Conservation (phyloP, 2,888 invertebrate genomes). For the Hylaea fasciaria region DNA sequence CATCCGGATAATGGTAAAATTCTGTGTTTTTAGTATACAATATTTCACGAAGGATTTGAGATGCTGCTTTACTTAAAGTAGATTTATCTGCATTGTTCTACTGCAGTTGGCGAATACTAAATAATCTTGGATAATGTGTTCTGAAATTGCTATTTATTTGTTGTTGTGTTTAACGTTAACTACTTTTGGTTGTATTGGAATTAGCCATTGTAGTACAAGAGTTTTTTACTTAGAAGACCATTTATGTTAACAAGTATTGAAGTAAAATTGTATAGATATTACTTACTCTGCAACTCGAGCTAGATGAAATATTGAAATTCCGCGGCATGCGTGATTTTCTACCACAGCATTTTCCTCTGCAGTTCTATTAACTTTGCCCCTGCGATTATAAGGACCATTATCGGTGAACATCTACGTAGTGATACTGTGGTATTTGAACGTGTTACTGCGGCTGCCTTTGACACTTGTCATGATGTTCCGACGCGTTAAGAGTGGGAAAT, state of each 20-base stretch:
- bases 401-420: slow-evolving; percentile 17
- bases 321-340: slow-evolving; percentile 51
- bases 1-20: slow-evolving; percentile 15
- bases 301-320: slow-evolving; percentile 69
- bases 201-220: too few relatives aligned
- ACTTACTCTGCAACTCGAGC: slow-evolving; percentile 54
- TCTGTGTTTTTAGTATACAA: slow-evolving; percentile 24
- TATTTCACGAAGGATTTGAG: slow-evolving; percentile 21
- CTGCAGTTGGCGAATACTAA: slow-evolving; percentile 4
- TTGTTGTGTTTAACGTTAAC: slow-evolving; percentile 1
- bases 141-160: slow-evolving; percentile 1
- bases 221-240: too few relatives aligned
- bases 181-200: too few relatives aligned
- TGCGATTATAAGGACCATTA: slow-evolving; percentile 40
- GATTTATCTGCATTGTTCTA: slow-evolving; percentile 13
- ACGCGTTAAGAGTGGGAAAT: slow-evolving; percentile 51
- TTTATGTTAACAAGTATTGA: background rate
- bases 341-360: slow-evolving; percentile 38
- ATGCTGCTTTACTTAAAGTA: slow-evolving; percentile 11
- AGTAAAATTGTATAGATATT: slow-evolving; percentile 15
- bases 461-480: slow-evolving; percentile 66
- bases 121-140: background rate
- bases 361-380: slow-evolving; percentile 23
- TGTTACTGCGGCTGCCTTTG: slow-evolving; percentile 59
- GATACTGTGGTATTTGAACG: slow-evolving; percentile 40